Base-by-base conservation (phyloP, 2,797 vertebrate species). In the Melanotaenia pygmaea region DNA sequence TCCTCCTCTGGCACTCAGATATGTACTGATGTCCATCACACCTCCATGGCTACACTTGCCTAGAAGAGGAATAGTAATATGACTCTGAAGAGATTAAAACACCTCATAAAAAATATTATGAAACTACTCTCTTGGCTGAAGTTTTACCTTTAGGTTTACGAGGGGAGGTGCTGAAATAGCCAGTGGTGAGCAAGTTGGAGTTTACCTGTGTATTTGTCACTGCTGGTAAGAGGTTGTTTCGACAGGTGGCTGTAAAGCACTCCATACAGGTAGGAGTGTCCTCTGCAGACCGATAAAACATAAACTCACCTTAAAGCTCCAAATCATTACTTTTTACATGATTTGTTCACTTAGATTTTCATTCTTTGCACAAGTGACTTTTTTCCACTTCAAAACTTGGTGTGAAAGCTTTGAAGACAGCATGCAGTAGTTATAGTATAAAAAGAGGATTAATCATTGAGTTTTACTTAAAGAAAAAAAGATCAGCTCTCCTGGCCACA, bases 11-110 rank as follows among this genome's bases (percentile, higher is more conserved):
- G 96, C 95, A 0, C 85, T 93, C 54, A 67, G 79, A 57, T 85
- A 54, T 65, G 93, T 92, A 82, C 96, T 97, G 61, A 80, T 91
- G 89, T 97, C 96, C 82, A 96, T 84, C 59, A 92, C 82, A 20
- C 96, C 96, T 20, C 96, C 96, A 1, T 97, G 96, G 83, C 96
- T 97, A 70, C 96, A 97, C 86, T 97, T 97, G 5, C 96, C 96
- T 97, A 83, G 62, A 43, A 70, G 26, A 70, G 1, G 67, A 64
- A 35, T 0, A 1, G 0, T 20, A 10, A 16, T 43, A 18, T 43
- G 40, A 43, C 35, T 37, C 14, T 16, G 40, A 43, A 43, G 14
- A 3, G 14, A 16, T 16, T 16, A 4, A 40, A 40, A 14, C 1
- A 1, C 8, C 34, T 35, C 6, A 35, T 7, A 35, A 38, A 11